A percentile compares a stretch with the other conserved stretches of the same genome.
Evolutionary conservation across 2,113 vertebrate genomes (phyloP).

Genomic region (Lucifuga dentata): DNA sequence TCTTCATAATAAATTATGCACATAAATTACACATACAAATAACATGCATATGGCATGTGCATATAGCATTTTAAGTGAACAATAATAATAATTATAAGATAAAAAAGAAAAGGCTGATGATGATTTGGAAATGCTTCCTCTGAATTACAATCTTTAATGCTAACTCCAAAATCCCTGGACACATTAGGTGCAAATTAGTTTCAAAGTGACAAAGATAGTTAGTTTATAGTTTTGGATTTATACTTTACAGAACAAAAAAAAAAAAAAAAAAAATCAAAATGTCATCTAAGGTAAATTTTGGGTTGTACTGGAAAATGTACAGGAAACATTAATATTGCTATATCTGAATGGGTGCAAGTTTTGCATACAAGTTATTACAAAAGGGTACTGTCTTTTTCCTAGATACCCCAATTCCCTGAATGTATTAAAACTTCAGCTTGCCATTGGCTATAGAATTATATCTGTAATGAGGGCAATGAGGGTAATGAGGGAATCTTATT

Average conservation of each 20-base stretch:
- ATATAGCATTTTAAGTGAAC: neutral
- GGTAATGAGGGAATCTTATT: conserved; percentile 61
- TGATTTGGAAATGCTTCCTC: neutral
- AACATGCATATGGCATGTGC: neutral
- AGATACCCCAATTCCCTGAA: conserved; percentile 1
- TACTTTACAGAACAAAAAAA: too few relatives aligned
- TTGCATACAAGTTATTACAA: neutral
- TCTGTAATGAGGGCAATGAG: conserved; percentile 50
- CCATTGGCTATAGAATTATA: conserved; percentile 22
- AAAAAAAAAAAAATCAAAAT: too few relatives aligned
- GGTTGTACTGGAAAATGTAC: too few relatives aligned
- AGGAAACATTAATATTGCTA: too few relatives aligned
- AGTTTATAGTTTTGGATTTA: too few relatives aligned
- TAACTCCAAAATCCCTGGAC: too few relatives aligned
- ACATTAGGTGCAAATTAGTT: too few relatives aligned
- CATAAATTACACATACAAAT: neutral
- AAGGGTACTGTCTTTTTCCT: neutral
- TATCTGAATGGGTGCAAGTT: neutral
- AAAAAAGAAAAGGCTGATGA: neutral
- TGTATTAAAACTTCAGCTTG: conserved; percentile 19
- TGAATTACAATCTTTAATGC: neutral
- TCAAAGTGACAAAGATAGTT: too few relatives aligned
- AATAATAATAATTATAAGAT: neutral
- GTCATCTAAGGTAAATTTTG: too few relatives aligned
- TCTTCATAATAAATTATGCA: neutral